Evolutionary conservation across 2,797 vertebrate species (phyloP), one percentile per base, ranked within the genome.

Genomic region (Myotis planiceps): DNA sequence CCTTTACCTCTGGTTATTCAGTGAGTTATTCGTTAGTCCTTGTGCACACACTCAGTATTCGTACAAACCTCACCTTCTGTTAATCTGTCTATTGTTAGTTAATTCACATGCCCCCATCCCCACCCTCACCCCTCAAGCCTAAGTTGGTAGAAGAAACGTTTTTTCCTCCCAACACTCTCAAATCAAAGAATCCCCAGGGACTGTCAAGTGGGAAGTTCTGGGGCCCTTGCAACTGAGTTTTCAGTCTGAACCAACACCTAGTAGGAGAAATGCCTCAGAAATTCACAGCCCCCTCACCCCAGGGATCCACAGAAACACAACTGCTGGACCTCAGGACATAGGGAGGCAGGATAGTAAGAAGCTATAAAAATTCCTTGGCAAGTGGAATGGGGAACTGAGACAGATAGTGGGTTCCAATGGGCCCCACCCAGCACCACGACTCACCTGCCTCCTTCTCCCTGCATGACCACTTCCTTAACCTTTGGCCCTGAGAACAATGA

Each of bases 101-200:
- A 45, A n/a, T n/a, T 16, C 58, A 82, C 58, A 65, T 25, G 75
- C n/a, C 32, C 25, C 37, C 27, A 6, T 1, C 12, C 23, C 51
- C 23, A 83, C 4, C 12, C 27, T 39, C 27, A 83, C 55, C 34
- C 37, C 81, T 90, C 7, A 53, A n/a, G 82, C 37, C 58, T 42
- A 58, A 92, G 29, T 14, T 83, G 60, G 72, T 66, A 93, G 65
- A 94, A 58, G 39, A 45, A 69, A 45, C 49, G 19, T 12, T 74
- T 92, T 45, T 79, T 65, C 72, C 49, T 55, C 9, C 19, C 10
- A 60, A 47, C 23, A 47, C 25, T 3, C 32, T 76, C n/a, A 37
- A 82, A 39, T 55, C 45, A 60, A 55, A 92, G 94, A 95, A 47
- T 79, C 55, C 58, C 88, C 79, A 82, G 81, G 42, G 88, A 32